These are phyloP conservation scores for Malthinus seriepunctatus DNA, from an alignment of 2,888 invertebrate species.

Conservation along the genomic window DNA sequence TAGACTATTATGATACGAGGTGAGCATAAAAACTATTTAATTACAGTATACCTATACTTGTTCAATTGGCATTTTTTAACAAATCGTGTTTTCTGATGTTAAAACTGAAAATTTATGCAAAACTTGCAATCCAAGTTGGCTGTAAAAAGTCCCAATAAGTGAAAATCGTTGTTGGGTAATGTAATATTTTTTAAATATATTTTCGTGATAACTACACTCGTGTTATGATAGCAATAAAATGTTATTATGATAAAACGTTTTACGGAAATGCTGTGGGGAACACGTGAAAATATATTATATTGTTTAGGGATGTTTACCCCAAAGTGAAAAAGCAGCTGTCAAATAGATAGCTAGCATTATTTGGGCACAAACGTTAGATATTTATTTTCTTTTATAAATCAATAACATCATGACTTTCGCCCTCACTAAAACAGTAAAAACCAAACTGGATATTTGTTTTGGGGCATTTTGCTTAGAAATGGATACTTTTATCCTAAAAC, in stretches of 20 bases:
- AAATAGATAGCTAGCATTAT: conserved; percentile 36
- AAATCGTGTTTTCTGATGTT: too few species aligned
- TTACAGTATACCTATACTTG: too few species aligned
- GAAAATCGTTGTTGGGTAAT: conserved; percentile 2
- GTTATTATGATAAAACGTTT: conserved; percentile 33
- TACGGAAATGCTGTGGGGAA: conserved; percentile 33
- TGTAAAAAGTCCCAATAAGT: conserved; percentile 14
- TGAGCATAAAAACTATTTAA: too few species aligned
- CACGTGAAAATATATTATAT: conserved; percentile 30
- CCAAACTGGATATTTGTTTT: conserved; percentile 2
- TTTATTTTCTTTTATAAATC: conserved; percentile 35
- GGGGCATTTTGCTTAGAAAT: background rate
- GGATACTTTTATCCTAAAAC: background rate
- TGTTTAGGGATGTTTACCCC: conserved; percentile 33
- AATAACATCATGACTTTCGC: conserved; percentile 18
- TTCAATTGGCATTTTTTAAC: too few species aligned
- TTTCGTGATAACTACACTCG: conserved; percentile 25
- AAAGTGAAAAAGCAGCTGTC: conserved; percentile 38
- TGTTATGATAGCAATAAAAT: conserved; percentile 36
- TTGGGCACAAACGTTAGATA: conserved; percentile 36
- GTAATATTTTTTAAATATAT: conserved; percentile 21
- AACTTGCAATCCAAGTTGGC: conserved; percentile 10
- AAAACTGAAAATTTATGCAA: conserved; percentile 4
- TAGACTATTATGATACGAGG: too few species aligned
- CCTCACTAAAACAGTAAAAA: conserved; percentile 11